Conservation (phyloP, 2,888 invertebrate genomes). For the Limnephilus auricula region DNA sequence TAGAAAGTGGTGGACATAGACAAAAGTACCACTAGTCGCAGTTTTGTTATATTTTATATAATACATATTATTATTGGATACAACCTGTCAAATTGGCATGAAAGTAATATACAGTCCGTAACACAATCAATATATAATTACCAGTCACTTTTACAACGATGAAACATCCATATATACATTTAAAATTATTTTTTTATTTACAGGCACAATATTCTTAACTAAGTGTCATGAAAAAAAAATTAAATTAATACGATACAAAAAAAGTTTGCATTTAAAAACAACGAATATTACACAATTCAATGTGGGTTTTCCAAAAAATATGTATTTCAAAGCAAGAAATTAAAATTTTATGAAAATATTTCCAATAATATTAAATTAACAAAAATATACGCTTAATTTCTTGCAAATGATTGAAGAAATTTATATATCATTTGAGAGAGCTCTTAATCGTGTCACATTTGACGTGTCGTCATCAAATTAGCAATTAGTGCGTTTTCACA, state of each 20-base stretch:
- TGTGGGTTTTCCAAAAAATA: no score
- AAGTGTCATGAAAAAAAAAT: constrained; percentile 8
- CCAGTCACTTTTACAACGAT: constrained; percentile 45
- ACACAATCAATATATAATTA: constrained; percentile 31
- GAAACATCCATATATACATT: constrained; percentile 30
- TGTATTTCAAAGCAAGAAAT: neutral
- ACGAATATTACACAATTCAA: neutral
- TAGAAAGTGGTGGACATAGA: neutral
- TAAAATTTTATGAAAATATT: neutral
- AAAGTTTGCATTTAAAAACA: neutral
- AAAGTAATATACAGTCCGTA: neutral
- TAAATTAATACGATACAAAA: neutral
- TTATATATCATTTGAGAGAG: no score
- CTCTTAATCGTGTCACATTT: neutral
- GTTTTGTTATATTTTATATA: no score
- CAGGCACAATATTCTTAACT: constrained; percentile 41
- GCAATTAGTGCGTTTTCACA: neutral
- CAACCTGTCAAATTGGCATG: neutral
- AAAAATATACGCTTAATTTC: neutral
- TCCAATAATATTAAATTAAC: neutral
- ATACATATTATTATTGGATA: neutral
- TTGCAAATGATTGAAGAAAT: no score
- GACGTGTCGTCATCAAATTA: neutral
- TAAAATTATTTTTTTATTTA: constrained; percentile 23
- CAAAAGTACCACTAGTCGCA: neutral